Conservation (phyloP, 1,140 invertebrate species). For the Panonychus citri region DNA sequence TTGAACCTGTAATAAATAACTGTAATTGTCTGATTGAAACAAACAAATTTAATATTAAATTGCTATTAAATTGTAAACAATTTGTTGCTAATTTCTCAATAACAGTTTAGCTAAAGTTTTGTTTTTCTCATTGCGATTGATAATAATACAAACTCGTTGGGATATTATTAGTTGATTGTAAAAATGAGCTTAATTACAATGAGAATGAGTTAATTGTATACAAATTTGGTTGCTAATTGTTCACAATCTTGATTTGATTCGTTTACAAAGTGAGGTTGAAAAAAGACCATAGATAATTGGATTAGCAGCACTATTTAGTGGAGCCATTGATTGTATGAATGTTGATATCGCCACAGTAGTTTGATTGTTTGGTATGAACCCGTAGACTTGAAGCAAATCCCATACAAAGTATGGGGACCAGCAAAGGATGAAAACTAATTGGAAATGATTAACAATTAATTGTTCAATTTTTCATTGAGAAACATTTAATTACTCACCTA, state of each 20-base stretch:
- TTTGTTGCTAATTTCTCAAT: no score
- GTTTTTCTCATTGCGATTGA: no score
- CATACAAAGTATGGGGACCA: slow-evolving; percentile 90
- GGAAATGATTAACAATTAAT: background rate
- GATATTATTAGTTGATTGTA: no score
- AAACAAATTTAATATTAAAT: no score
- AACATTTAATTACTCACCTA: slow-evolving; percentile 39
- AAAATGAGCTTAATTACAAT: no score
- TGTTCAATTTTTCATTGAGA: background rate
- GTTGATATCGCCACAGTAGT: slow-evolving; percentile 59
- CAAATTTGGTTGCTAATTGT: background rate
- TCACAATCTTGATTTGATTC: background rate
- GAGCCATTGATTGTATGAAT: slow-evolving; percentile 74
- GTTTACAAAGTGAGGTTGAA: slow-evolving; percentile 31
- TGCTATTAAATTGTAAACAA: no score
- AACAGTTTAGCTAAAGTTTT: no score
- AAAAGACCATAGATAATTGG: slow-evolving; percentile 87
- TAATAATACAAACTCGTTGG: no score
- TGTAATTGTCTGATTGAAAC: no score
- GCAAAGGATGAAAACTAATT: slow-evolving; percentile 77
- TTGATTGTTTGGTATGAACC: slow-evolving; percentile 50
- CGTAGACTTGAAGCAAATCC: slow-evolving; percentile 72
- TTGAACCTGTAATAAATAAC: no score
- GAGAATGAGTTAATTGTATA: no score
- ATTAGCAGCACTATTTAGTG: slow-evolving; percentile 78